Evolutionary conservation across 2,797 vertebrate species (phyloP).

Genomic region (Arctocebus calabarensis): DNA sequence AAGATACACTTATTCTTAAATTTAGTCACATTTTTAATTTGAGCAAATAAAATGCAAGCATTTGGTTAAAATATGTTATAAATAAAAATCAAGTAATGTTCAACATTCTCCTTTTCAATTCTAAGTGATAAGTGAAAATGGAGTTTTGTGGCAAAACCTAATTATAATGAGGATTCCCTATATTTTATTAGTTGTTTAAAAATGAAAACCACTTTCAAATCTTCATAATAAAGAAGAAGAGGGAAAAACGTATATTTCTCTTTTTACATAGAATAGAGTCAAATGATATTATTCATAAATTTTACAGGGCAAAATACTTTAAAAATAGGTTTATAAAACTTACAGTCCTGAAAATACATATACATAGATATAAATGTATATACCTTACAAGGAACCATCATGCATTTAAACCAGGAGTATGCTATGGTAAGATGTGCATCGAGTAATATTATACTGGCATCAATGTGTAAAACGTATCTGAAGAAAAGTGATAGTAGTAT

Average conservation of each 20-base stretch:
- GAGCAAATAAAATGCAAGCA: background rate
- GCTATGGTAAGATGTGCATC: background rate
- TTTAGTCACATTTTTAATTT: background rate
- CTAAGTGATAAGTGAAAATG: background rate
- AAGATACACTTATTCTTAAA: background rate
- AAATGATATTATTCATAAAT: background rate
- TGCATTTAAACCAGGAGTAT: background rate
- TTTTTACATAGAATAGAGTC: background rate
- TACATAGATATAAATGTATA: too few species aligned
- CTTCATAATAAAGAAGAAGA: background rate
- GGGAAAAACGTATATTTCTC: background rate
- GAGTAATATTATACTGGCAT: background rate
- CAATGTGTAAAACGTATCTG: background rate
- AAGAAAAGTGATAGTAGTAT: background rate
- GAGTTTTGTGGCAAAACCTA: background rate
- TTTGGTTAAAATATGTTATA: background rate
- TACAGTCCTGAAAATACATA: background rate
- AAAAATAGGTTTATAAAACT: background rate
- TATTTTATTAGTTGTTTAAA: background rate
- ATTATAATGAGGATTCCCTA: background rate
- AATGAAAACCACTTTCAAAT: background rate
- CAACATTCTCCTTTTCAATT: background rate
- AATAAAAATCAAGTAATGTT: background rate
- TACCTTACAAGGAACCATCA: background rate
- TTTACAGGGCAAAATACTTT: background rate